Base-by-base conservation (phyloP, 2,888 invertebrate genomes). In the Rhopalosiphum nymphaeae region DNA sequence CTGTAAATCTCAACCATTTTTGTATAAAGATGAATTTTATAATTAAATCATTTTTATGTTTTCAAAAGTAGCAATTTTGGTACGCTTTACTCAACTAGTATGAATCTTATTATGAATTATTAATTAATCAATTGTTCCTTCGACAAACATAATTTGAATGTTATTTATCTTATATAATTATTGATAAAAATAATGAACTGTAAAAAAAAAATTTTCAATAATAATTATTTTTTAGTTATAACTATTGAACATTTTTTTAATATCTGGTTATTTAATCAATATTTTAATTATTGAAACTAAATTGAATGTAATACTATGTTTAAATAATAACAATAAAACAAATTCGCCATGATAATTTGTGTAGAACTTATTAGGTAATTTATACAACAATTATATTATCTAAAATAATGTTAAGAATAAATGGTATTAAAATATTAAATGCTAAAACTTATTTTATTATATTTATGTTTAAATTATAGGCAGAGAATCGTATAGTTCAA, bases 401-500 rank as follows among this genome's bases (percentile, higher is more conserved):
- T 36, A 36, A 16, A 78, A 36, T 21, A 78, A 78, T 36, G n/a
- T 36, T 67, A 67, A 67, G 13, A 13, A n/a, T 21, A n/a, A 21
- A 16, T 67, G 67, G 16, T 67, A 7, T 36, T 78, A 7, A n/a
- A 16, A 7, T 67, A 4, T 11, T n/a, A 67, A 36, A 36, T 21
- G 26, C 7, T 36, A 36, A 78, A 36, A 78, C 21, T 36, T 78
- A 36, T 36, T 78, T n/a, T 26, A 67, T 78, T 78, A 36, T 78
- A 16, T 53, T 94, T n/a, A 78, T 93, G 10, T 67, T 25, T 11
- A 53, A 67, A 84, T 95, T 95, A 44, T 95, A 96, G 96, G 98
- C 98, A 26, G 99, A 99, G 96, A 97, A 97, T 95, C 96, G 99
- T 95, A 98, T 99, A 94, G 97, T 98, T 94, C 98, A 98, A 96